Base-by-base conservation (phyloP, 2,888 invertebrate genomes). In the Noctua fimbriata region DNA sequence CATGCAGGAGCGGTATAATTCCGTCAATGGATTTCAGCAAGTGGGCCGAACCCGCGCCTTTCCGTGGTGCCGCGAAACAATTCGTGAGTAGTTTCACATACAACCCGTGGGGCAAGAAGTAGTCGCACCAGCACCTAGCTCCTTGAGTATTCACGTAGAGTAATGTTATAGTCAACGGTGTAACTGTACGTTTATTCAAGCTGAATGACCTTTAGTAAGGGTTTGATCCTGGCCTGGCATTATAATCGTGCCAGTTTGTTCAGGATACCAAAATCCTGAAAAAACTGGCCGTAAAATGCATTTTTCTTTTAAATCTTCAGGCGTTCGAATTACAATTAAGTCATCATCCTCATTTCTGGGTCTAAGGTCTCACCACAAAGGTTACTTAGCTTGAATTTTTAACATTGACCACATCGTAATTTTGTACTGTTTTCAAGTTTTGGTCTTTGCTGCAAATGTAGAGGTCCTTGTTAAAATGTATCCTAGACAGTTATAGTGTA, bases 21-120 rank as follows among this genome's bases (percentile, higher is more conserved):
- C 99, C 99, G 24, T 97, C 98, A 81, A 98, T 99, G 91, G 99
- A 99, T 95, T 97, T 99, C 90, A 98, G 98, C 87, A 99, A 99
- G 95, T 99, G 99, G 99, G 98, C 98, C 32, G 99, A 99, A 92
- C 97, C 97, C 65, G 94, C 97, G 78, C 95, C 96, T 0, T 96
- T 95, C 93, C 93, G 91, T 69, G 94, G 94, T 58, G 84, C 93
- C 28, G 94, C 96, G 69, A 97, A 97, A 88, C 97, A 97, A 95
- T 98, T 97, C 93, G 98, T 98, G 96, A 98, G 98, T 97, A 97
- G 97, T 93, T 96, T 97, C 95, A 95, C 95, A 83, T 97, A 96
- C 94, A 96, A 97, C 91, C 95, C 95, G 66, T 97, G 92, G 87
- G 96, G 96, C 88, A 97, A 96, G 91, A 96, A 97, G 93, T 96